Evolutionary conservation across 1,140 invertebrate genomes (phyloP).

Genomic region (Brachystomella parvula): DNA sequence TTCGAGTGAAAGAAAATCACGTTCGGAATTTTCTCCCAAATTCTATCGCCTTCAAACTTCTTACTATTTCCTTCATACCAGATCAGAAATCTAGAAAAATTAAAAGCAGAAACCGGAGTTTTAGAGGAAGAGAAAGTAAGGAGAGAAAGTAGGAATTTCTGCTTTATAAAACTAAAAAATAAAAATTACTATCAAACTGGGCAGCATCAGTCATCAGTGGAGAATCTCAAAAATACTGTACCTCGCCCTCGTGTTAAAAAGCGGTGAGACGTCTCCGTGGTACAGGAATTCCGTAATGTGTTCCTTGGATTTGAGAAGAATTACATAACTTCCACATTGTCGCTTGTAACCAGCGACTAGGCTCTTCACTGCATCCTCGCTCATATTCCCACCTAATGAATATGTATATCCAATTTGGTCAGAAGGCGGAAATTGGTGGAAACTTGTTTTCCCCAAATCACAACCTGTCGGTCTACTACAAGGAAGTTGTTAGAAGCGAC

Average conservation of each 20-base stretch:
- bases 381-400: conserved; percentile 21
- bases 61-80: conserved; percentile 30
- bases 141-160: neutral
- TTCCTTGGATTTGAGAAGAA: conserved; percentile 62
- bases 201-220: neutral
- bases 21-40: conserved; percentile 36
- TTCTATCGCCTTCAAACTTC: conserved; percentile 23
- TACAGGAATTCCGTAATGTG: conserved; percentile 56
- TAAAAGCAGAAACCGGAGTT: neutral
- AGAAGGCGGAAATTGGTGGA: neutral
- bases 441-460: neutral
- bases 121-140: neutral
- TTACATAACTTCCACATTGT: conserved; percentile 61
- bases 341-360: conserved; percentile 43
- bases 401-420: neutral
- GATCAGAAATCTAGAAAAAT: conserved; percentile 28
- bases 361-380: neutral
- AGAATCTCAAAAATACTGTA: neutral
- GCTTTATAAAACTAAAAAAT: neutral
- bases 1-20: conserved; percentile 34
- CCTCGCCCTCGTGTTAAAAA: conserved; percentile 35
- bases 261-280: conserved; percentile 51
- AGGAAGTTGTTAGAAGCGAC: neutral
- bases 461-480: neutral
- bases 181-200: neutral